Base-by-base conservation (phyloP, 2,797 vertebrate genomes). In the Ptychobarbus kaznakovi region DNA sequence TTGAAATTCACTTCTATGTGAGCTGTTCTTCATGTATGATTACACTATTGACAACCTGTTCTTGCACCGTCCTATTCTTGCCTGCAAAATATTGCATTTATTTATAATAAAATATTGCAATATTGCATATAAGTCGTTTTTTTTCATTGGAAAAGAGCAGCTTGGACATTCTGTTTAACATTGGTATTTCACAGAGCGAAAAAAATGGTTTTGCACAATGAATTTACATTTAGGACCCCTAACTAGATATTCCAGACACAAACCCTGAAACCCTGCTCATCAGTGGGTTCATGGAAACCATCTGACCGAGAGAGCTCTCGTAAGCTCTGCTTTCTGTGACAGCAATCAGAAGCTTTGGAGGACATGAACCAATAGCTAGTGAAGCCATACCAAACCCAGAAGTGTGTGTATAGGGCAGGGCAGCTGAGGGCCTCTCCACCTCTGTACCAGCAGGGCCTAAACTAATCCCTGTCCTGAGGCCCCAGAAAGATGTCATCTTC, bases 391-490 rank as follows among this genome's bases (percentile, higher is more conserved):
- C 42, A 65, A 46, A 74, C 35, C 56, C 72, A 35, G 20, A 13
- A 49, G 51, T 69, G 32, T 80, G 38, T 20, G 15, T 78, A 35
- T 65, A 80, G 49, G 91, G 91, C 89, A 86, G 28, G 91, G 85
- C 88, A 85, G 91, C 92, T 89, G 89, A 91, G 89, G 92, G 92
- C 90, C 93, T 91, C 93, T 93, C 92, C 90, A 85, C 93, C 93
- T 93, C 63, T 87, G 89, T 90, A 94, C 92, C 92, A 90, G 91
- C 46, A 84, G 90, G 88, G 92, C 73, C 93, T 92, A 91, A 91
- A 91, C 92, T 94, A 94, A 95, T 95, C 94, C 93, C 80, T 88
- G 10, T 91, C 94, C 94, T 90, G 92, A 70, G 93, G 94, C 92
- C 92, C 83, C 91, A 38, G 89, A 87, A 91, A 92, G 91, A 93